These are phyloP conservation scores for Pandion haliaetus DNA, from an alignment of 2,113 vertebrate genomes.

Conservation along the genomic window DNA sequence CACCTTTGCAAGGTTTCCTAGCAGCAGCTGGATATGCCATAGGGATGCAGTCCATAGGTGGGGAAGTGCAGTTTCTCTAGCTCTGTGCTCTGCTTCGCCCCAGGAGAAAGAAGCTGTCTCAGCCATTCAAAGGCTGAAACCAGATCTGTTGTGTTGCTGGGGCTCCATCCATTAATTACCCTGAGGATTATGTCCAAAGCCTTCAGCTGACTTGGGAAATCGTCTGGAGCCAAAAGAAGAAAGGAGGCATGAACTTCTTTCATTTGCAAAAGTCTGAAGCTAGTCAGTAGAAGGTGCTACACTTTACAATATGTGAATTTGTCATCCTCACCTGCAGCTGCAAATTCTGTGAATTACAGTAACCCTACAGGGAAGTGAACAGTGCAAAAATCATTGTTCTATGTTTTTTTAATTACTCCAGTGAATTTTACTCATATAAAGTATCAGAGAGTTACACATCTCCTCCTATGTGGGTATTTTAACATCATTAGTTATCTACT, in stretches of 20 bases:
- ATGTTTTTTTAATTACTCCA: not conserved
- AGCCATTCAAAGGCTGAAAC: not conserved
- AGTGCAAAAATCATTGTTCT: not conserved
- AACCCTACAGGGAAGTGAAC: not conserved
- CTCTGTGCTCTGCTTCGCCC: not conserved
- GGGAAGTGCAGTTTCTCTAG: not conserved
- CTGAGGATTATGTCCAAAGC: not conserved
- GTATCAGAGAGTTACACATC: not conserved
- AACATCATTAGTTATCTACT: not conserved
- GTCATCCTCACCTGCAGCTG: not conserved
- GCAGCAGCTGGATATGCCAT: accelerated
- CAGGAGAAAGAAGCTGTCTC: not conserved
- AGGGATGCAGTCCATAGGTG: not conserved
- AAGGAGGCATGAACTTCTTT: not conserved
- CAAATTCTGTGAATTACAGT: not conserved
- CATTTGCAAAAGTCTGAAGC: not conserved
- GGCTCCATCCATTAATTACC: not conserved
- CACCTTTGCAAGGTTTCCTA: not conserved
- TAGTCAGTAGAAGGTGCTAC: not conserved
- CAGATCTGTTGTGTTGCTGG: not conserved
- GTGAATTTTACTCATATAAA: not conserved
- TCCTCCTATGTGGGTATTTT: not conserved
- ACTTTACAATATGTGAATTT: not conserved
- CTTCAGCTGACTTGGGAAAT: not conserved
- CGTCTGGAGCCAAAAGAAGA: not conserved